These are phyloP conservation scores for Dendrocopos noguchii DNA, from an alignment of 2,113 vertebrate genomes.

Conservation along the genomic window DNA sequence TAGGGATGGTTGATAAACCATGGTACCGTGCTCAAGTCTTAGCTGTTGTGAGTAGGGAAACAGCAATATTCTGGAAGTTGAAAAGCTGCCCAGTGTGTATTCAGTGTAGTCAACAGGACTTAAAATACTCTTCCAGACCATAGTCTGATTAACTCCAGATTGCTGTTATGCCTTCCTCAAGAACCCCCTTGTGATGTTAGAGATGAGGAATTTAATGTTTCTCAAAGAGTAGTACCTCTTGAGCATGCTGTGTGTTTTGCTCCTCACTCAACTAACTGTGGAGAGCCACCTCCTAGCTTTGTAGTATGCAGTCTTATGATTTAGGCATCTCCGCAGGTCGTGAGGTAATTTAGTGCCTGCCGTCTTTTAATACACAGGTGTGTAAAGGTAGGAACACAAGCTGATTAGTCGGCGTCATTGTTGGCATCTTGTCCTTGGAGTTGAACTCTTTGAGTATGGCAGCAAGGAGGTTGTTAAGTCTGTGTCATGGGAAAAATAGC, in stretches of 20 bases:
- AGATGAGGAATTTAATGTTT: neutral
- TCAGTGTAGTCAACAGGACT: fast-evolving
- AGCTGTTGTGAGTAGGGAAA: neutral
- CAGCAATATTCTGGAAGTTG: neutral
- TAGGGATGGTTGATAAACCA: neutral
- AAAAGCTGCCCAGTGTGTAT: neutral
- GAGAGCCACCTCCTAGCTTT: neutral
- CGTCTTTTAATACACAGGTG: neutral
- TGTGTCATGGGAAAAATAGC: slow-evolving; percentile 31
- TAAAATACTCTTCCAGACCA: neutral
- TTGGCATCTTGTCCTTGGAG: neutral
- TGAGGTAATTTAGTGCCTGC: neutral
- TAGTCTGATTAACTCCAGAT: neutral
- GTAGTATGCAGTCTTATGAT: neutral
- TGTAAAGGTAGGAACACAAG: slow-evolving; percentile 18
- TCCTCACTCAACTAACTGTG: neutral
- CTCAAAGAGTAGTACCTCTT: neutral
- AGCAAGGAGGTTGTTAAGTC: slow-evolving; percentile 3
- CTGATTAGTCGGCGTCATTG: neutral
- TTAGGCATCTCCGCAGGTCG: neutral
- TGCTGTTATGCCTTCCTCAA: neutral
- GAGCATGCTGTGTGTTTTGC: neutral
- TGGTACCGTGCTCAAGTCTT: neutral
- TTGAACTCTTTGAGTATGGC: neutral
- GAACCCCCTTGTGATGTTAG: neutral